Evolutionary conservation across 2,113 vertebrate species (phyloP), one percentile per base, ranked within the genome.

Genomic region (Bambusicola thoracicus): DNA sequence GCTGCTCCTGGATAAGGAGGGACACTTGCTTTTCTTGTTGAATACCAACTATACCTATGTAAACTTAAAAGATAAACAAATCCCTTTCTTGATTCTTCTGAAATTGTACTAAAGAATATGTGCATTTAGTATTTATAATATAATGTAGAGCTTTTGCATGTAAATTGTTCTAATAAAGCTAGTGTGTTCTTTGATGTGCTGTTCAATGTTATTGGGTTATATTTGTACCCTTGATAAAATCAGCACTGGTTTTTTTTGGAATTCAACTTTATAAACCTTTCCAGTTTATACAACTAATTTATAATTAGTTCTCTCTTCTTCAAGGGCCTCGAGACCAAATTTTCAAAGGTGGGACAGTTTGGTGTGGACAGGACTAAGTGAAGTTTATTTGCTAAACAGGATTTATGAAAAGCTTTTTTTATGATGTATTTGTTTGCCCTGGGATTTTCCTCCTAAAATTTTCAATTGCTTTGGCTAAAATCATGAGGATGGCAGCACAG

Each of bases 151-250:
- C 14, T 96, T 94, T 91, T 93, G 76, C 80, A 78, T 91, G 48
- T 80, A 86, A 93, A 93, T 90, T 81, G 91, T 84, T 90, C 79
- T 95, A 94, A 86, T 94, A 90, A 92, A 92, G 21, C 43, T 81
- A 48, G 29, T 43, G 46, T 68, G 70, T 20, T 90, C 88, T 96
- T 96, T 93, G 90, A 93, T 92, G 83, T 92, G 62, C 69, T 20
- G 27, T 90, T 88, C 58, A 86, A 27, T 87, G 59, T 56, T 90
- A 86, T 78, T 86, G 81, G 72, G 43, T 81, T 97, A 73, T 83
- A 90, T 83, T 90, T 86, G 43, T 96, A 90, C 75, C 90, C 88
- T 81, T 86, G 87, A 93, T 93, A 91, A 95, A 91, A 91, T 94
- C 85, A 92, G 34, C 56, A 43, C 10, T 72, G 18, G 0, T 55